phyloP scores from a whole-genome alignment of 2,113 vertebrate genomes.

The Alaudala cheleensis region DNA sequence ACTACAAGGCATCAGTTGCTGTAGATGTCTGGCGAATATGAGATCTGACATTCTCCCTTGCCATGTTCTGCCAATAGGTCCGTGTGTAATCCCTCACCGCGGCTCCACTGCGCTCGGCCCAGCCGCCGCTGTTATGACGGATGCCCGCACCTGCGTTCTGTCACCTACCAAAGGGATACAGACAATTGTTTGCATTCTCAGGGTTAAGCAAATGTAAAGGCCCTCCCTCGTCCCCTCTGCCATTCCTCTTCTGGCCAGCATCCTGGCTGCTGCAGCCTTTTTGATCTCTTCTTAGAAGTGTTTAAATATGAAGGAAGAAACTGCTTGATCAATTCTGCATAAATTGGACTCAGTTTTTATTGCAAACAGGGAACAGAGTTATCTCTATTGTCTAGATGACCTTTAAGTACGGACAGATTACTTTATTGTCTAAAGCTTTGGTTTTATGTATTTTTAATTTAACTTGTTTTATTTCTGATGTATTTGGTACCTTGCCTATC shows the following conservation, averaged over 20 bases:
- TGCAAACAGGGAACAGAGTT: not conserved
- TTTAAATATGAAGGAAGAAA: not conserved
- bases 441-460: conserved; percentile 40
- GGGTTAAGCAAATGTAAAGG: not conserved
- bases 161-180: not conserved
- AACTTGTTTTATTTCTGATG: conserved; percentile 25
- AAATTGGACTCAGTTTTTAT: not conserved
- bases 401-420: not conserved
- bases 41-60: conserved; percentile 76
- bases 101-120: conserved; percentile 21
- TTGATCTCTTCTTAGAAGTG: not conserved
- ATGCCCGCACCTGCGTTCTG: conserved; percentile 39
- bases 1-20: conserved; percentile 75
- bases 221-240: not conserved
- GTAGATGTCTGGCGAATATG: conserved; percentile 70
- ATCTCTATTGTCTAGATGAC: not conserved
- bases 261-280: not conserved
- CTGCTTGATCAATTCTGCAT: not conserved
- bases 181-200: not conserved
- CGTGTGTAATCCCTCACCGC: conserved; percentile 28
- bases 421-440: conserved; percentile 11
- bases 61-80: conserved; percentile 62
- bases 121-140: conserved; percentile 33
- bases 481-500: conserved; percentile 9
- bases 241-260: not conserved